Evolutionary conservation across 2,113 vertebrate genomes (phyloP).

Genomic region (Budorcas taxicolor): DNA sequence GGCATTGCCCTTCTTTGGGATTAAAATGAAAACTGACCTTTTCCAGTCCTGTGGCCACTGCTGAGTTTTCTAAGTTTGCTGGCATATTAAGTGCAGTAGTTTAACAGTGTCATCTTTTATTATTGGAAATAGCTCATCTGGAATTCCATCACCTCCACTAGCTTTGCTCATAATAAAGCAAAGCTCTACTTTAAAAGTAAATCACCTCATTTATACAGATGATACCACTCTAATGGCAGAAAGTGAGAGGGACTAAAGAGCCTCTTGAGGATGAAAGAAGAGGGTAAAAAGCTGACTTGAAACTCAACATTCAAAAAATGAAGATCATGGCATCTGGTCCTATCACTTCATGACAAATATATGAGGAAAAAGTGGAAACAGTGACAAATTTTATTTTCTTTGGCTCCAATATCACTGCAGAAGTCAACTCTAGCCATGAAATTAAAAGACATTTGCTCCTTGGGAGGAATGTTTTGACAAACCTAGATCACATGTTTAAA

Average conservation of each 20-base stretch:
- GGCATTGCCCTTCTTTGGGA: too few relatives aligned
- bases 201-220: neutral
- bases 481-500: neutral
- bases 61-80: too few relatives aligned
- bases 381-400: neutral
- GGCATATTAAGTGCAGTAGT: too few relatives aligned
- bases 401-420: neutral
- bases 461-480: neutral
- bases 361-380: neutral
- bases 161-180: too few relatives aligned
- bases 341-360: neutral
- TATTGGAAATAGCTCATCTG: too few relatives aligned
- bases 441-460: neutral
- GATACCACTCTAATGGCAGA: neutral
- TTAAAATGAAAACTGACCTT: too few relatives aligned
- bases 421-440: neutral
- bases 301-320: neutral
- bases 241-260: neutral
- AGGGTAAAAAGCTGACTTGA: neutral
- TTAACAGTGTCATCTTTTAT: too few relatives aligned
- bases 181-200: too few relatives aligned
- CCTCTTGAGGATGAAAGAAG: neutral
- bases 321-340: neutral
- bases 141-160: too few relatives aligned
- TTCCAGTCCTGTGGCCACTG: too few relatives aligned